phyloP scores from a whole-genome alignment of 2,113 vertebrate genomes.

The Podiceps cristatus region DNA sequence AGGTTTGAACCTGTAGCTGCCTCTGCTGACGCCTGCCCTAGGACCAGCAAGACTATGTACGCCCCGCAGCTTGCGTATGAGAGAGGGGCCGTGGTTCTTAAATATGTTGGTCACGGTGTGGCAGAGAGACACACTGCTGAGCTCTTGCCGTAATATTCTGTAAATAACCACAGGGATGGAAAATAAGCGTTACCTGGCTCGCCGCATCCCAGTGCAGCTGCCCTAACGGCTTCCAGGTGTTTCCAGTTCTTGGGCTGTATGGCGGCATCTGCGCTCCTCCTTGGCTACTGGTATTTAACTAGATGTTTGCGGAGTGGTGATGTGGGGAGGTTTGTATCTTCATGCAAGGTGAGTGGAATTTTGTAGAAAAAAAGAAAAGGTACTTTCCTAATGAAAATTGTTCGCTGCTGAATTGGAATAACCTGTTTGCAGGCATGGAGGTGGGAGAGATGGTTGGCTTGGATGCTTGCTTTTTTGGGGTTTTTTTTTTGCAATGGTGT shows the following conservation, averaged over 20 bases:
- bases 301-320: not conserved
- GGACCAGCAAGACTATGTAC: rapidly evolving
- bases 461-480: not conserved
- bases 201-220: not conserved
- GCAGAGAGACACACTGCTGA: not conserved
- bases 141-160: not conserved
- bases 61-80: rapidly evolving
- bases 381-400: not conserved
- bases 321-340: not conserved
- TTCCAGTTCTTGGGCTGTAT: not conserved
- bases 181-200: not conserved
- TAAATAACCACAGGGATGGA: not conserved
- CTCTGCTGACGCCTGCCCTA: not conserved
- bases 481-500: not conserved
- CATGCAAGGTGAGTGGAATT: not conserved
- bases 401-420: not conserved
- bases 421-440: not conserved
- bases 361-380: not conserved
- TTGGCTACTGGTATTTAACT: not conserved
- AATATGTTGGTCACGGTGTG: rapidly evolving
- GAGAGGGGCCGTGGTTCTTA: rapidly evolving
- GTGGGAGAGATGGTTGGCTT: not conserved
- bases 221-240: not conserved
- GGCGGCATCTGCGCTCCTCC: not conserved
- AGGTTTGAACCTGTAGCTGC: not conserved